Conservation (phyloP, 2,888 invertebrate genomes). For the Catocala sponsa region DNA sequence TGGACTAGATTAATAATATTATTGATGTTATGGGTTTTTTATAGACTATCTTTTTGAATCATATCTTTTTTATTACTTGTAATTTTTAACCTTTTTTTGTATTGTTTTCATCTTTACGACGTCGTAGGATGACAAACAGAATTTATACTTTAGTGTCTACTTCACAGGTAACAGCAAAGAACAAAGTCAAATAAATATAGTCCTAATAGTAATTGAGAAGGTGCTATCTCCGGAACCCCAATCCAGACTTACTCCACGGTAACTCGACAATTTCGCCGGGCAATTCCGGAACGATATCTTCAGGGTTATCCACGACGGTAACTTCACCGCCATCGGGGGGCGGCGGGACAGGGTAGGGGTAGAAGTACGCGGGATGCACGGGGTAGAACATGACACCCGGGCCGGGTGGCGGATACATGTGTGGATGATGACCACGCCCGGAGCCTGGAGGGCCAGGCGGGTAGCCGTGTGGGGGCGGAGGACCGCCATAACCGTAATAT, state of each 20-base stretch:
- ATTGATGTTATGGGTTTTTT: conserved; percentile 28
- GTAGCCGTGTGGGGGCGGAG: conserved; percentile 58
- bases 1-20: conserved; percentile 47
- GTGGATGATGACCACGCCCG: conserved; percentile 42
- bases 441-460: conserved; percentile 49
- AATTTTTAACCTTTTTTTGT: no score
- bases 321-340: conserved; percentile 60
- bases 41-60: background rate
- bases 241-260: conserved; percentile 83
- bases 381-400: conserved; percentile 75
- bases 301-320: conserved; percentile 66
- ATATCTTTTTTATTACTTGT: no score
- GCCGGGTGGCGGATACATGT: conserved; percentile 62
- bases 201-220: conserved; percentile 40
- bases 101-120: no score
- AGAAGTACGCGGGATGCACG: conserved; percentile 80
- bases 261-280: conserved; percentile 84
- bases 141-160: no score
- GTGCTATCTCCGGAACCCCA: conserved; percentile 65
- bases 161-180: no score
- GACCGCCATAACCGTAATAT: conserved; percentile 78
- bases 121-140: no score
- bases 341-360: conserved; percentile 65
- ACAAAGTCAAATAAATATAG: no score
- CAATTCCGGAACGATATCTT: conserved; percentile 73